Percentiles rank a stretch among this genome's conserved stretches.
Evolutionary conservation across 2,888 invertebrate species (phyloP).

Genomic region (Thereva nobilitata): DNA sequence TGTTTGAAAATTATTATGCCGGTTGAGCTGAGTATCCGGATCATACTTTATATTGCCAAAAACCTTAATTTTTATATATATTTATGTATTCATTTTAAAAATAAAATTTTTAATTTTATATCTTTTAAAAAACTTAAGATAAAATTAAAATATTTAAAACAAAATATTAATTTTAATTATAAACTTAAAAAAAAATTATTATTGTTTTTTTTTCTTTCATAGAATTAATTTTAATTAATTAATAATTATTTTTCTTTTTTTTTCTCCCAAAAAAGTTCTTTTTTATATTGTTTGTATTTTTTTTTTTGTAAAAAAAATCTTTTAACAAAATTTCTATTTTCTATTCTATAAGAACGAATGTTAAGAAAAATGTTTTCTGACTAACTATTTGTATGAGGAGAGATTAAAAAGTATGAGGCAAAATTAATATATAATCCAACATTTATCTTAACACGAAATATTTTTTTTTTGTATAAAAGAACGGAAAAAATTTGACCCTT

Average conservation of each 20-base stretch:
- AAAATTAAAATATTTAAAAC: slow-evolving; percentile 21
- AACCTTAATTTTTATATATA: slow-evolving; percentile 64
- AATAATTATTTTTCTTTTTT: too few relatives aligned
- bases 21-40: slow-evolving; percentile 82
- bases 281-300: too few relatives aligned
- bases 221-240: too few relatives aligned
- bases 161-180: slow-evolving; percentile 12
- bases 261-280: background rate
- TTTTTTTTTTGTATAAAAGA: slow-evolving; percentile 7
- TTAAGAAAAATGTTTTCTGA: slow-evolving; percentile 36
- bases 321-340: slow-evolving; percentile 14
- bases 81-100: slow-evolving; percentile 42
- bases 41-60: slow-evolving; percentile 91
- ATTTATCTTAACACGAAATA: slow-evolving; percentile 25
- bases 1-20: slow-evolving; percentile 95
- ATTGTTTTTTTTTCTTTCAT: too few relatives aligned
- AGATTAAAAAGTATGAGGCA: background rate
- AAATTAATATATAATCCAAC: background rate
- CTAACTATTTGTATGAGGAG: slow-evolving; percentile 22
- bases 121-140: slow-evolving; percentile 16
- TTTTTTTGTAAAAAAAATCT: slow-evolving; percentile 8
- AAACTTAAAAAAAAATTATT: too few relatives aligned
- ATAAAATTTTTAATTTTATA: slow-evolving; percentile 40
- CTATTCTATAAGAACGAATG: slow-evolving; percentile 19
- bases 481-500: slow-evolving; percentile 41